These are phyloP conservation scores for Ladona fulva DNA, from an alignment of 1,140 invertebrate species.

Conservation along the genomic window DNA sequence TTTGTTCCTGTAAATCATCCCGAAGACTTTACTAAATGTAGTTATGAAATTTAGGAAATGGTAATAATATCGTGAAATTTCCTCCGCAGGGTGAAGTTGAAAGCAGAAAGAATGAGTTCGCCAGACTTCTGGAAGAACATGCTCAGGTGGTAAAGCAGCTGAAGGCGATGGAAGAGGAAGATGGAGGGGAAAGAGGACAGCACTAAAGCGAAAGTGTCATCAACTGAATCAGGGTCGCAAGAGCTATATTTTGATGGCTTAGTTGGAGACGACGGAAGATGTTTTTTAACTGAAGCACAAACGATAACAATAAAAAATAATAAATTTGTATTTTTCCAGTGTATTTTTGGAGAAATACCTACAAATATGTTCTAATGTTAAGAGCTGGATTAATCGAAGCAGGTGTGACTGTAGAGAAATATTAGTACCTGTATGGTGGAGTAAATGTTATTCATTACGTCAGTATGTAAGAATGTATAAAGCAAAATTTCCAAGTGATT, in stretches of 20 bases:
- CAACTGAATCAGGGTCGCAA: not conserved
- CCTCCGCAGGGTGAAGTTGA: slow-evolving; percentile 41
- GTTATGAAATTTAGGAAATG: too few relatives aligned
- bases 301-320: not conserved
- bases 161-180: slow-evolving; percentile 37
- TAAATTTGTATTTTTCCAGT: not conserved
- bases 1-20: too few relatives aligned
- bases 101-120: slow-evolving; percentile 39
- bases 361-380: not conserved
- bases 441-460: too few relatives aligned
- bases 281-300: not conserved
- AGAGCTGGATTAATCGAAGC: not conserved
- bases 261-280: not conserved
- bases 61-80: too few relatives aligned
- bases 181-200: slow-evolving; percentile 13
- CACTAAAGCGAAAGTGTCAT: not conserved
- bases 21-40: too few relatives aligned
- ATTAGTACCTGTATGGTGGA: too few relatives aligned
- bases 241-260: not conserved
- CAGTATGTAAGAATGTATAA: not conserved
- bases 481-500: not conserved
- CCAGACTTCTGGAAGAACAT: slow-evolving; percentile 40
- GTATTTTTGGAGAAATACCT: not conserved
- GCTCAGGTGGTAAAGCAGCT: slow-evolving; percentile 38
- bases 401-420: not conserved